These are phyloP conservation scores for Muricea muricata DNA, from an alignment of 92 coral and sea anemone genomes.

Conservation along the genomic window DNA sequence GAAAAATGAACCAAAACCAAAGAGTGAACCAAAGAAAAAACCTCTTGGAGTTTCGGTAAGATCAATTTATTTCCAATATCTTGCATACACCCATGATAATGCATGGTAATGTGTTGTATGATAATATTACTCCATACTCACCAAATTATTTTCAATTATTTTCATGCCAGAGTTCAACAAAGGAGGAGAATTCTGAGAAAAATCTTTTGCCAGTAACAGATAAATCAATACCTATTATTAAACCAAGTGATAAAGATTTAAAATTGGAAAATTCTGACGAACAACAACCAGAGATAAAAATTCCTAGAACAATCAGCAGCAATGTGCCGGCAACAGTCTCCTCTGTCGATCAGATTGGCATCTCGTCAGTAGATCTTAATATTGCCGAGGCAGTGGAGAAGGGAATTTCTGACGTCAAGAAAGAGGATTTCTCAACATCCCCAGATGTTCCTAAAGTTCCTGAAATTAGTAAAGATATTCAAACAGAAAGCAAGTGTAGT, in stretches of 20 bases:
- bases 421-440: slow-evolving; percentile 17
- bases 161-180: not conserved
- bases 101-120: no score
- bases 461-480: not conserved
- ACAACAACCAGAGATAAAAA: not conserved
- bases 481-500: not conserved
- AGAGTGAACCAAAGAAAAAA: not conserved
- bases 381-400: slow-evolving; percentile 84
- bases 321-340: slow-evolving; percentile 73
- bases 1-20: not conserved
- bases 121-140: no score
- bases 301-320: not conserved
- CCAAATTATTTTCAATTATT: not conserved
- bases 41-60: not conserved
- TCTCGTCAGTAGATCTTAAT: slow-evolving; percentile 92
- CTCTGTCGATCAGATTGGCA: slow-evolving; percentile 81
- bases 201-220: slow-evolving; percentile 8
- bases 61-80: no score
- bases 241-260: not conserved
- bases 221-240: not conserved
- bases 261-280: not conserved
- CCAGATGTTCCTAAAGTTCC: slow-evolving; percentile 14
- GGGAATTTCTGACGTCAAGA: slow-evolving; percentile 55
- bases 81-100: no score
- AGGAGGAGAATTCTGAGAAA: slow-evolving; percentile 11